phyloP scores from a whole-genome alignment of 2,888 invertebrate genomes.

The Corythucha ciliata region DNA sequence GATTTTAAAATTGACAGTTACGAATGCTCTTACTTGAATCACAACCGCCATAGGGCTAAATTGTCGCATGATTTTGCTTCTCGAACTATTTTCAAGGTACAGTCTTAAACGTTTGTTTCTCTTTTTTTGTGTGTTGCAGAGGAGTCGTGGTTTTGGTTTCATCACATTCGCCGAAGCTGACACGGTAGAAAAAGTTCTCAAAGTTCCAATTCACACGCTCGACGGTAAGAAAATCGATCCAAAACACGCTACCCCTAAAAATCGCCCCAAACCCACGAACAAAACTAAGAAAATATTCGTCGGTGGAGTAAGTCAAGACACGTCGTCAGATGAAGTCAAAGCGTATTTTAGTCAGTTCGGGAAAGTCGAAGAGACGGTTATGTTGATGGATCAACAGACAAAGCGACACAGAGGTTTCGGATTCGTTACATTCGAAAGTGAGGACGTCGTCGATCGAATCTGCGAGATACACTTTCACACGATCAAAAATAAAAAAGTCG shows the following conservation, averaged over 20 bases:
- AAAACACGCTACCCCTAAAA: slow-evolving; percentile 86
- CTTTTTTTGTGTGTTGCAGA: slow-evolving; percentile 51
- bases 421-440: slow-evolving; percentile 84
- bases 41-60: no score
- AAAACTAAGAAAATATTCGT: slow-evolving; percentile 89
- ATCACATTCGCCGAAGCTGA: slow-evolving; percentile 87
- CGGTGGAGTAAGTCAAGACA: slow-evolving; percentile 85
- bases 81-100: no score
- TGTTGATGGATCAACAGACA: slow-evolving; percentile 90
- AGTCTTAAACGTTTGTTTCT: slow-evolving; percentile 12
- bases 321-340: slow-evolving; percentile 81
- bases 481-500: slow-evolving; percentile 82
- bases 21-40: no score
- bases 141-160: slow-evolving; percentile 89
- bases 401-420: slow-evolving; percentile 85
- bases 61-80: no score
- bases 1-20: slow-evolving; percentile 4
- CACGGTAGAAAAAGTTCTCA: slow-evolving; percentile 82
- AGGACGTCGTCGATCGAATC: slow-evolving; percentile 84
- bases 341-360: slow-evolving; percentile 85
- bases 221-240: slow-evolving; percentile 92
- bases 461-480: slow-evolving; percentile 89
- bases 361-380: slow-evolving; percentile 77
- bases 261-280: slow-evolving; percentile 72
- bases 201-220: slow-evolving; percentile 80